These are phyloP conservation scores for Mustela erminea DNA, from an alignment of 2,797 vertebrate genomes.

Conservation along the genomic window DNA sequence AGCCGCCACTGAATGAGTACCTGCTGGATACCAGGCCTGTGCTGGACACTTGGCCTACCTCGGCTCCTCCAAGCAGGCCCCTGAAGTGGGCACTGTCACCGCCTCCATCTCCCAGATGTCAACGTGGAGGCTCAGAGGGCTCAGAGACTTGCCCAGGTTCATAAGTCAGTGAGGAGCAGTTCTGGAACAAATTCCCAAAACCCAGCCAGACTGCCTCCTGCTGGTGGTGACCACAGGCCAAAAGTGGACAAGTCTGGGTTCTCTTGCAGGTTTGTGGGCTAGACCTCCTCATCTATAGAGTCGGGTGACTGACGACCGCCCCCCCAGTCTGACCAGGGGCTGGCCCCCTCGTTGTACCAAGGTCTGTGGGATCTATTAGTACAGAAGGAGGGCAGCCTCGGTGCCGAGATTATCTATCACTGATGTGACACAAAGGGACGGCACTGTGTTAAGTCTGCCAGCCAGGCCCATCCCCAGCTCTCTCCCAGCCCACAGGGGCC, in stretches of 20 bases:
- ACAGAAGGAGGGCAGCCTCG: background rate
- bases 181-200: background rate
- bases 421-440: background rate
- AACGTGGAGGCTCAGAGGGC: background rate
- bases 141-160: background rate
- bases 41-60: background rate
- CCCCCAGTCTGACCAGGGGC: background rate
- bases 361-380: background rate
- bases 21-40: background rate
- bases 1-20: background rate
- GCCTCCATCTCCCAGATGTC: background rate
- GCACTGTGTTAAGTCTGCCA: background rate
- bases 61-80: background rate
- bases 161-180: background rate
- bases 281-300: background rate
- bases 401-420: background rate
- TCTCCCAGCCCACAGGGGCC: background rate
- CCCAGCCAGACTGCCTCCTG: background rate
- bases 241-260: background rate
- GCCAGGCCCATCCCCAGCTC: background rate
- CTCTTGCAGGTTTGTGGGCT: background rate
- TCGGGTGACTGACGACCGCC: no score
- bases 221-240: background rate
- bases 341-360: background rate
- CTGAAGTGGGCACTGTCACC: background rate